These are phyloP conservation scores for Gracilinanus agilis DNA, from an alignment of 2,113 vertebrate genomes.

Conservation along the genomic window DNA sequence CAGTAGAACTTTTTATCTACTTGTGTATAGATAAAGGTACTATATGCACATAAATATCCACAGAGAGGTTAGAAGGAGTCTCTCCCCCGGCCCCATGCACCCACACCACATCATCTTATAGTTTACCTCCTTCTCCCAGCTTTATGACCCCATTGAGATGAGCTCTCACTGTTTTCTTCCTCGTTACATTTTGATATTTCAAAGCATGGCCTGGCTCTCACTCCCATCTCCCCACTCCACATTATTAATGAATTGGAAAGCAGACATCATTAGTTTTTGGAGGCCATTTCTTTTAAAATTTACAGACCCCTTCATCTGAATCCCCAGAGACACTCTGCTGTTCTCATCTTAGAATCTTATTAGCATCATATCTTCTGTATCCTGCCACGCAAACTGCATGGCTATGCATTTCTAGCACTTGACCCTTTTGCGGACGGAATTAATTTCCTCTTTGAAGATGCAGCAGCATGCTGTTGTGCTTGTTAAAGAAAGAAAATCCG, in stretches of 20 bases:
- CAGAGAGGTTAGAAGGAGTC: constrained; percentile 68
- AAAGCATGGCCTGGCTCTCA: constrained; percentile 86
- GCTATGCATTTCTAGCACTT: constrained; percentile 95
- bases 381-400: constrained; percentile 93
- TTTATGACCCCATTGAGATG: constrained; percentile 85
- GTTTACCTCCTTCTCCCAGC: constrained; percentile 79
- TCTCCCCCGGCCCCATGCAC: constrained; percentile 74
- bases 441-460: constrained; percentile 91
- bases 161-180: constrained; percentile 84
- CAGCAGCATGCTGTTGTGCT: constrained; percentile 86
- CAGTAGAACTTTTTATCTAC: constrained; percentile 76
- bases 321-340: constrained; percentile 91
- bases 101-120: constrained; percentile 76
- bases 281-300: constrained; percentile 94
- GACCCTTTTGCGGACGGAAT: constrained; percentile 94
- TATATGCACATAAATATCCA: constrained; percentile 83
- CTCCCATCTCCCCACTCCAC: constrained; percentile 88
- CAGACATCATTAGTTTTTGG: constrained; percentile 95
- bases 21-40: constrained; percentile 72
- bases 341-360: constrained; percentile 95
- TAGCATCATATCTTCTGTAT: constrained; percentile 92
- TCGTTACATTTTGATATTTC: constrained; percentile 88
- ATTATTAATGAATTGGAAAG: constrained; percentile 95
- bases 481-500: constrained; percentile 90
- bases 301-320: constrained; percentile 93